Base-by-base conservation (phyloP, 1,140 invertebrate genomes). In the Aleiodes sp. region DNA sequence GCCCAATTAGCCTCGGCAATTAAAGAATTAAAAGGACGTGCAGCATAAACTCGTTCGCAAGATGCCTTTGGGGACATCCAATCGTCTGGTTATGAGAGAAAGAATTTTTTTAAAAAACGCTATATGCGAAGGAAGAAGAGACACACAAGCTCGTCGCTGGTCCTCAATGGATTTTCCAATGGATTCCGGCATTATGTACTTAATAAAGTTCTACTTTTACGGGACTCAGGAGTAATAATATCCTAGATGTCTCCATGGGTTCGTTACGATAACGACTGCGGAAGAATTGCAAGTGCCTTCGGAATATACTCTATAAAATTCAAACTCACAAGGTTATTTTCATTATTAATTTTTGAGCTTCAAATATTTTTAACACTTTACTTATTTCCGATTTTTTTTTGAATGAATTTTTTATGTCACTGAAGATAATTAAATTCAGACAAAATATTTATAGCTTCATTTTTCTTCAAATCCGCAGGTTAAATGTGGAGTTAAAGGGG, bases 141-240 rank as follows among this genome's bases (percentile, higher is more conserved):
- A 57, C 26, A 26, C 39, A 70, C 59, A 60, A 19, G 14, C 39
- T 70, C 31, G 24, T 35, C 28, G 33, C 28, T 12, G 8, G 8
- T 14, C 12, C 65, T 60, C 14, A 41, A 52, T 70, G 31, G n/a
- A 33, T 31, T 9, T 64, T 41, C 21, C 28, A 39, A 59, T 19
- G 70, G 33, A 37, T 46, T 62, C n/a, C 12, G 7, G 26, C 7
- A 9, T 10, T 31, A 59, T 28, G 65, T 43, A 14, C 29, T 78
- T 75, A 78, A 77, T 83, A 84, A 85, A 85, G 78, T 79, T 75
- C 68, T 74, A 76, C 80, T 68, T 85, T 84, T 84, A 84, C 72
- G 81, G 79, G 75, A 75, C 61, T 28, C 39, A 69, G 59, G 21
- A 75, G 65, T 78, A 83, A 75, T 84, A 84, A 85, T 73, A 64